Percentiles rank a stretch among this genome's conserved stretches.
Conservation (phyloP, 1,140 invertebrate species). For the Orchesella cincta region DNA sequence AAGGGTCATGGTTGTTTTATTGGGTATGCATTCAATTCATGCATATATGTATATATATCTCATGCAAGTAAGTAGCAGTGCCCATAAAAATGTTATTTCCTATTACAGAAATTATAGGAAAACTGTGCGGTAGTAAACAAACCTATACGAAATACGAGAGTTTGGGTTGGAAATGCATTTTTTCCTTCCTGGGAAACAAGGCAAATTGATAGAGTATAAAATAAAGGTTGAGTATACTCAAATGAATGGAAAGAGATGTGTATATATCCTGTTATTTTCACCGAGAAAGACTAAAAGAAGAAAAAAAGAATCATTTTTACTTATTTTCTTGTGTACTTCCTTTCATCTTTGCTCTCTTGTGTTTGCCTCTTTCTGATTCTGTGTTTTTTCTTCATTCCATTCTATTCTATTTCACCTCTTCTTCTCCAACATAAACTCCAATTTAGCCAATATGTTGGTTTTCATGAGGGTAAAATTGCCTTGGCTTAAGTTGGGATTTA, state of each 20-base stretch:
- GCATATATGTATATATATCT: neutral
- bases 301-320: neutral
- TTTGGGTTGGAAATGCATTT: neutral
- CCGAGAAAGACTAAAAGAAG: neutral
- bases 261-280: neutral
- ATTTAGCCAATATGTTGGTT: slow-evolving; percentile 8
- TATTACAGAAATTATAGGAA: slow-evolving; percentile 7
- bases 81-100: slow-evolving; percentile 12
- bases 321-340: neutral
- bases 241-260: neutral
- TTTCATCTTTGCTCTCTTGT: neutral
- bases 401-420: neutral
- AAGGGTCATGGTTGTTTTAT: neutral
- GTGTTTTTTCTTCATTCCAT: neutral
- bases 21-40: neutral
- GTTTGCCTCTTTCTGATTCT: neutral
- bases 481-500: slow-evolving; percentile 12
- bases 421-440: neutral
- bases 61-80: neutral
- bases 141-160: too few relatives aligned
- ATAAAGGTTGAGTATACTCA: too few relatives aligned
- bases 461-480: slow-evolving; percentile 1
- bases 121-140: too few relatives aligned
- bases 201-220: neutral
- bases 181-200: neutral